Base-by-base conservation (phyloP, 2,113 vertebrate genomes). In the Bungarus multicinctus region DNA sequence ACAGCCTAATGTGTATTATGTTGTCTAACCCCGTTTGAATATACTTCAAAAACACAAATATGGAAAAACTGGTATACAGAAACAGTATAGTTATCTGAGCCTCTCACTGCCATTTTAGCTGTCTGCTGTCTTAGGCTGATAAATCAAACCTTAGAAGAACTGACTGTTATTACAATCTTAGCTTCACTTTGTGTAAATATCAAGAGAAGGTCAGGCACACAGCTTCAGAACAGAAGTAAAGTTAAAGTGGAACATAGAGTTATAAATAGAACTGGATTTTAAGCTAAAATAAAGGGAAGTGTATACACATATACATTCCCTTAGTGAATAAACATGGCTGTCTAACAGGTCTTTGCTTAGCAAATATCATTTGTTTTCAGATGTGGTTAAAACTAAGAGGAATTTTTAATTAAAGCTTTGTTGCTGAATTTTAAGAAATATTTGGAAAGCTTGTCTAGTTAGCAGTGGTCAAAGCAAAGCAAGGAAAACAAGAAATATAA, bases 121-220 rank as follows among this genome's bases (percentile, higher is more conserved):
- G 43, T 53, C 52, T 52, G 1, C 30, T 95, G 92, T 86, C 39
- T 95, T 93, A 96, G 85, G 52, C 88, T 0, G 0, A 89, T 47
- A 52, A 91, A 50, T 87, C 30, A 87, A 96, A 94, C 74, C 94
- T 86, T 81, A 86, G 81, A 85, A 87, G 85, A 95, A 57, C 0
- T 0, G 58, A 52, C 91, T 94, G 93, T 93, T 95, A 94, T 93
- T 85, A 43, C 93, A 94, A 89, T 55, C 90, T 58, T 23, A 91
- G 92, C 60, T 85, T 93, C 89, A 39, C 45, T 95, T 94, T 94
- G 94, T 94, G 95, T 96, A 97, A 97, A 97, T 97, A 95, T 95
- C 96, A 97, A 74, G 57, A 87, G 95, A 97, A 97, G 95, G 97
- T 97, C 96, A 96, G 88, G 95, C 93, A 90, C 91, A 90, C 85